Evolutionary conservation across 2,113 vertebrate genomes (phyloP).

Genomic region (Aleadryas rufinucha): DNA sequence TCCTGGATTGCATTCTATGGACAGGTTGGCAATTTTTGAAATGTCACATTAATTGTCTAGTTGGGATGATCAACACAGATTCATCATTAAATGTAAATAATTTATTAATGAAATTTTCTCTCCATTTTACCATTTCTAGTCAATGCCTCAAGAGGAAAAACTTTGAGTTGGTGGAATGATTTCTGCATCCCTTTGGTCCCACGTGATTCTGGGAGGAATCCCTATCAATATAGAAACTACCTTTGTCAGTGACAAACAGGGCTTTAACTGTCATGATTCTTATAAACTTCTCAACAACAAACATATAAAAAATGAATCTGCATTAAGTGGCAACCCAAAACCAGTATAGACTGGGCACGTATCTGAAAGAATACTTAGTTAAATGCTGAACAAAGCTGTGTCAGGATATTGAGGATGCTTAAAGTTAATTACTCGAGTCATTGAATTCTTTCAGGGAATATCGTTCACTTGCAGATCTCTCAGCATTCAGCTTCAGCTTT

Average conservation of each 20-base stretch:
- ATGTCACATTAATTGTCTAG: not conserved
- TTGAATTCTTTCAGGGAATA: not conserved
- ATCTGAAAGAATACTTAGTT: not conserved
- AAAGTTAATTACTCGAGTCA: not conserved
- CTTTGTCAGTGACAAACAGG: not conserved
- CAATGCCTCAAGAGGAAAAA: not conserved
- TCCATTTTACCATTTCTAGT: not conserved
- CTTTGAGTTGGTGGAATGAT: not conserved
- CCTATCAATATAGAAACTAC: not conserved
- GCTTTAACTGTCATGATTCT: not conserved
- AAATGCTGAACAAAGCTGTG: not conserved
- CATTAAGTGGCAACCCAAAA: not conserved
- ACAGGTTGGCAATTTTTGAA: not conserved
- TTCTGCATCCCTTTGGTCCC: not conserved
- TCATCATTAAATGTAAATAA: not conserved
- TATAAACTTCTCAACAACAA: not conserved
- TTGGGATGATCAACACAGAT: not conserved
- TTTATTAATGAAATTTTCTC: not conserved
- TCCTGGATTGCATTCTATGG: not conserved
- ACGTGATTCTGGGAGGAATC: not conserved
- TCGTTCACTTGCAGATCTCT: not conserved
- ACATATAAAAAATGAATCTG: not conserved
- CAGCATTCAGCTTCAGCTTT: not conserved
- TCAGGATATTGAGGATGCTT: not conserved
- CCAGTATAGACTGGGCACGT: accelerated